A percentile compares a stretch with the other conserved stretches of the same genome.
Evolutionary conservation across 2,113 vertebrate species (phyloP).

Genomic region (Zosterops japonicus): DNA sequence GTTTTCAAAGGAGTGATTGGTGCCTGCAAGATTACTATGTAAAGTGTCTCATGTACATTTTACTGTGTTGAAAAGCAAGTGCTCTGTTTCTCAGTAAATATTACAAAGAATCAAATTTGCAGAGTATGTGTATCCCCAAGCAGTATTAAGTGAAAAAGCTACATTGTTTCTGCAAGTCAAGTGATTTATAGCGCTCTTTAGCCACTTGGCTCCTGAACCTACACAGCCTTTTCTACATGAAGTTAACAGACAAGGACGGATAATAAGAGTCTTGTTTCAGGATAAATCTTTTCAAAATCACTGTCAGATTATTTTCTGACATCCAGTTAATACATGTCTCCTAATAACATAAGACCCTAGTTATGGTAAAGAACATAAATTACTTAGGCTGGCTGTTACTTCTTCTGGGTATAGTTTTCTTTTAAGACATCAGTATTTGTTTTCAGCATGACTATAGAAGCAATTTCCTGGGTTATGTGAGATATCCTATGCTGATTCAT

Average conservation of each 20-base stretch:
- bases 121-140: neutral
- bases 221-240: neutral
- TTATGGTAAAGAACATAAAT: neutral
- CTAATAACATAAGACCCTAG: neutral
- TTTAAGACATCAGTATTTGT: neutral
- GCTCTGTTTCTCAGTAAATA: neutral
- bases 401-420: neutral
- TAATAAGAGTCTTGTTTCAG: neutral
- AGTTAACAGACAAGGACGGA: neutral
- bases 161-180: slow-evolving; percentile 38
- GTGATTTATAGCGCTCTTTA: slow-evolving; percentile 16
- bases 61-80: neutral
- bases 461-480: neutral
- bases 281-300: neutral
- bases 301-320: neutral
- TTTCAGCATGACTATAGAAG: neutral
- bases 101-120: neutral
- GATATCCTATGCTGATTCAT: neutral
- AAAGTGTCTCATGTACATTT: neutral
- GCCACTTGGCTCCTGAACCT: neutral
- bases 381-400: neutral
- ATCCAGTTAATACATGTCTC: neutral
- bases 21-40: neutral
- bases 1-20: neutral
- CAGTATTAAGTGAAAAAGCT: slow-evolving; percentile 6